Evolutionary conservation across 2,797 vertebrate genomes (phyloP), one percentile per base, ranked within the genome.

Genomic region (Ctenochaetus hawaiiensis): DNA sequence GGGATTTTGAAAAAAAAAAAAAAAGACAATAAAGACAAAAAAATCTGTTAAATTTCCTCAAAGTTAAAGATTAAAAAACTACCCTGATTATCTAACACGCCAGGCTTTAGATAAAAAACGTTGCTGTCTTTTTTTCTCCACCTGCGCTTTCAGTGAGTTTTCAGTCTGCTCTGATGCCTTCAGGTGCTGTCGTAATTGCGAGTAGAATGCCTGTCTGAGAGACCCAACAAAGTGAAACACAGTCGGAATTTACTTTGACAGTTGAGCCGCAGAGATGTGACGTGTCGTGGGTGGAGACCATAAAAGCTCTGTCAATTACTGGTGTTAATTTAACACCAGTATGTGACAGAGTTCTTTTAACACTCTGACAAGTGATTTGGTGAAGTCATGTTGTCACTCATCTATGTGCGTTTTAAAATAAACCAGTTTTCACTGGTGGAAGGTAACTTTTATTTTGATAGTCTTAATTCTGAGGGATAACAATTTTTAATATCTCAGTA

Each of bases 281-380:
- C 90, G 92, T 84, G 78, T 39, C 20, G 88, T 80, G 87, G 91
- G 91, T 67, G 90, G 90, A 83, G 92, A 88, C 53, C 43, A 22
- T 6, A 1, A 58, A 34, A 45, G 54, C 53, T 59, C 74, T 20
- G 34, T 53, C 56, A 82, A 23, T 23, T 11, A 11, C 45, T 17
- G 70, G 11, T 23, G 69, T 34, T 43, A 48, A 49, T 39, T 39
- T 39, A 39, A 39, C 39, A 39, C 10, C 39, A 39, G 10, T 10
- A 39, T 10, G 7, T 39, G 39, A 39, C 39, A 39, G 39, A 30
- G 26, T 30, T 30, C 26, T 30, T 30, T 30, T 30, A 30, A 30
- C 26, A 39, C 39, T 39, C 8, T 39, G 39, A 10, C 7, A 65
- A 39, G 51, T 64, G 60, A 47, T 61, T 72, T 16, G 66, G 39